Base-by-base conservation (phyloP, 2,797 vertebrate genomes). In the Hozukius guyotensis region DNA sequence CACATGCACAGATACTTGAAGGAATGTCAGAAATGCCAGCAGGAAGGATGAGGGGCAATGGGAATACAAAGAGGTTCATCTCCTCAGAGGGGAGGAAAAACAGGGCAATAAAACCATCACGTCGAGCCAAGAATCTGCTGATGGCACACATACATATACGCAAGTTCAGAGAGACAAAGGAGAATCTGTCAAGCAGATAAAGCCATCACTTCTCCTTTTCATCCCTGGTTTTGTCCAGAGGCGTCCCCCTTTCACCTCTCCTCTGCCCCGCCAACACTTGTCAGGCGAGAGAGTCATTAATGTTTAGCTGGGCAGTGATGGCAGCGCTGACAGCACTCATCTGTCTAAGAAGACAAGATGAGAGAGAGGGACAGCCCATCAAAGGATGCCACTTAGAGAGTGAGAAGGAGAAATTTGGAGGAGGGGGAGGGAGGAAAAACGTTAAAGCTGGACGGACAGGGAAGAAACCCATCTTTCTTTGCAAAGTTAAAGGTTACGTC, bases 61-160 rank as follows among this genome's bases (percentile, higher is more conserved):
- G 76, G 84, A 92, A 90, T 85, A 93, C 89, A 91, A 88, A 92
- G 91, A 92, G 85, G 88, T 88, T 89, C 91, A 87, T 82, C 90
- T 88, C 86, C 83, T 92, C 82, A 80, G 80, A 91, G 77, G 77
- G 85, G 72, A 89, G 86, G 88, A 92, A 94, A 93, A 94, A 90
- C 95, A 94, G 87, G 53, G 88, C 90, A 89, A 95, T 94, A 95
- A 95, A 95, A 92, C 88, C 85, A 78, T 93, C 93, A 94, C 55
- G 94, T 91, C 84, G 90, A 91, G 88, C 87, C 92, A 94, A 87
- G 94, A 96, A 96, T 96, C 88, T 96, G 96, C 96, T 96, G 96
- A 96, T 96, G 89, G 81, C 87, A 95, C 95, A 95, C 86, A 96
- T 94, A 92, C 88, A 93, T 93, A 93, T 84, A 94, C 73, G 32